phyloP scores from a whole-genome alignment of 2,113 vertebrate genomes.

The Tylochromis polylepis region DNA sequence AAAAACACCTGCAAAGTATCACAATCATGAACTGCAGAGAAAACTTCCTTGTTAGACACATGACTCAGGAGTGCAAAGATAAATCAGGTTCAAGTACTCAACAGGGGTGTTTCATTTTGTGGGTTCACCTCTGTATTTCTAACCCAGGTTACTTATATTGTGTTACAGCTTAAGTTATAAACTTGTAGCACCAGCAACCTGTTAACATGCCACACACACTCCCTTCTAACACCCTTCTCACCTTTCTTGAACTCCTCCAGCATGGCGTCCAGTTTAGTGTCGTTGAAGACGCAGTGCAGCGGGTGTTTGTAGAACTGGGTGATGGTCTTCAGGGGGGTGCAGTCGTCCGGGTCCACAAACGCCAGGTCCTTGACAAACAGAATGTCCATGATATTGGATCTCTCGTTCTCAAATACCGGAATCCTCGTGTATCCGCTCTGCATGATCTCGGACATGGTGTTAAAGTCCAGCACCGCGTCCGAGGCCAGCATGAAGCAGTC shows the following conservation, averaged over 20 bases:
- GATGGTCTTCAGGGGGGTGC: constrained; percentile 90
- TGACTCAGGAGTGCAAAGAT: accelerated
- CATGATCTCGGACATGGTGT: constrained; percentile 90
- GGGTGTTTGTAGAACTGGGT: constrained; percentile 94
- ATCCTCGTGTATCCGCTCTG: constrained; percentile 94
- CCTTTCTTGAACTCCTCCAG: constrained; percentile 98
- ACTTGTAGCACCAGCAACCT: neutral
- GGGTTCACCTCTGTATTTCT: neutral
- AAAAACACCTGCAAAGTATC: neutral
- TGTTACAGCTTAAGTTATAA: neutral
- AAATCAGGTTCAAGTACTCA: neutral
- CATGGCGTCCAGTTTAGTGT: constrained; percentile 90
- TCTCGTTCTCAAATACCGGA: constrained; percentile 86
- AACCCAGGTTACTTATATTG: neutral
- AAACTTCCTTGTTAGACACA: neutral
- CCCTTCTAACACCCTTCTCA: constrained; percentile 36
- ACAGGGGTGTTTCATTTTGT: neutral
- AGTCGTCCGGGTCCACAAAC: constrained; percentile 94
- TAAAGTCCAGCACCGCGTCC: constrained; percentile 87
- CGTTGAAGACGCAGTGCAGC: constrained; percentile 92
- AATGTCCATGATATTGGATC: constrained; percentile 91
- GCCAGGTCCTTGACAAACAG: constrained; percentile 97
- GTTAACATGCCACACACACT: neutral
- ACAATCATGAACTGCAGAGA: neutral
- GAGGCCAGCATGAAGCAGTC: constrained; percentile 95